Evolutionary conservation across 2,888 invertebrate species (phyloP).

Genomic region (Rhagonycha lutea): DNA sequence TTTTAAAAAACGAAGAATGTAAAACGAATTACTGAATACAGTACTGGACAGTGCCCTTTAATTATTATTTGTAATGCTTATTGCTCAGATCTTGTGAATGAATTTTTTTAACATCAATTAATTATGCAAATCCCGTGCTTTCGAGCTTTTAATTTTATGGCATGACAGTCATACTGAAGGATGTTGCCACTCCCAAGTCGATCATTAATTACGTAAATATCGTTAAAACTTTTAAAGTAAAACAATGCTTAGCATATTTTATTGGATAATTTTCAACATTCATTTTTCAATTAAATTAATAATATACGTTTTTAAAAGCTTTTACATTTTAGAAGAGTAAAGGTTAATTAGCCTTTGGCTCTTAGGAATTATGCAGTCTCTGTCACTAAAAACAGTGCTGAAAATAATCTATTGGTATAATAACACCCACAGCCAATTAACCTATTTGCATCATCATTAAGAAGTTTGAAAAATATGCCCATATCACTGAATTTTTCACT

Average conservation of each 20-base stretch:
- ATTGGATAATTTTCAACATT: neutral
- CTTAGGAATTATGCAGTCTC: neutral
- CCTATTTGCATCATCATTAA: too few species aligned
- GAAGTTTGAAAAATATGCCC: too few species aligned
- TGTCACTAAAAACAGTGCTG: too few species aligned
- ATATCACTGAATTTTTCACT: too few species aligned
- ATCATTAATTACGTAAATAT: neutral
- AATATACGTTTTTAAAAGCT: neutral
- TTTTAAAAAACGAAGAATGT: neutral
- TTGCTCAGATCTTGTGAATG: neutral
- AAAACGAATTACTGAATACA: too few species aligned
- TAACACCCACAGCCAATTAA: too few species aligned
- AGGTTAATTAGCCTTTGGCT: neutral
- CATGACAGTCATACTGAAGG: neutral
- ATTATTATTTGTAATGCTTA: neutral
- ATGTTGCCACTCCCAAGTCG: neutral
- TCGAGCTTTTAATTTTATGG: neutral
- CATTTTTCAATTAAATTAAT: neutral
- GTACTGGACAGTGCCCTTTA: neutral
- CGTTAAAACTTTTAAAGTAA: neutral
- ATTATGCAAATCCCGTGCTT: neutral
- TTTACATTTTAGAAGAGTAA: neutral
- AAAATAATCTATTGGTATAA: too few species aligned
- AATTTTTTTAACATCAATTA: neutral
- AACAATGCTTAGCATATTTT: neutral